Conservation (phyloP, 2,888 invertebrate species). For the Anodontia alba region DNA sequence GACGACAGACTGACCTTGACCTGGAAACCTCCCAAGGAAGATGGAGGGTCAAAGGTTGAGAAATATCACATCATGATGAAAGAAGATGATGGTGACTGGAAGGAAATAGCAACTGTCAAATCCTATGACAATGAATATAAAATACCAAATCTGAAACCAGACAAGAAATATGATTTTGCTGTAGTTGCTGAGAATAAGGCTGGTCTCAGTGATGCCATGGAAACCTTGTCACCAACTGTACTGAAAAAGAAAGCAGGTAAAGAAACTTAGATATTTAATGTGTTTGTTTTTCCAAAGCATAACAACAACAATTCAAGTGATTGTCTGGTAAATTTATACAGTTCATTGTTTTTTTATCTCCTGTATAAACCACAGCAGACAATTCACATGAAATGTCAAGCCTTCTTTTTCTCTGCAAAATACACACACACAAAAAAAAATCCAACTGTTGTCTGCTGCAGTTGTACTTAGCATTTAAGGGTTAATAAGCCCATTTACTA, state of each 20-base stretch:
- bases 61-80: conserved; percentile 81
- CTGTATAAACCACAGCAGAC: too few species aligned
- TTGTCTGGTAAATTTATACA: too few species aligned
- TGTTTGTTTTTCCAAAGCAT: too few species aligned
- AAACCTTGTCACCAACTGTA: conserved; percentile 69
- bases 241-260: conserved; percentile 59
- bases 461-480: too few species aligned
- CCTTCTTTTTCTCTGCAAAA: too few species aligned
- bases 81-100: conserved; percentile 90
- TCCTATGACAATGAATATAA: conserved; percentile 76
- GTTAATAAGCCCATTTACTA: too few species aligned
- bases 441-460: too few species aligned
- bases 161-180: conserved; percentile 81
- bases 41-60: conserved; percentile 83
- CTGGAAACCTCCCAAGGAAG: conserved; percentile 85
- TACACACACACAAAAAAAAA: too few species aligned
- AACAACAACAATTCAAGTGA: too few species aligned
- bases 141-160: conserved; percentile 78
- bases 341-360: too few species aligned
- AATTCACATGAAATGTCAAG: too few species aligned
- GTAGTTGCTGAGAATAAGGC: conserved; percentile 83
- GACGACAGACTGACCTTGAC: conserved; percentile 75
- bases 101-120: conserved; percentile 96
- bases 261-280: too few species aligned
- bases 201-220: conserved; percentile 73